Percentiles rank a stretch among this genome's conserved stretches.
phyloP scores from a whole-genome alignment of 2,797 vertebrate species.

The Muscicapa striata region DNA sequence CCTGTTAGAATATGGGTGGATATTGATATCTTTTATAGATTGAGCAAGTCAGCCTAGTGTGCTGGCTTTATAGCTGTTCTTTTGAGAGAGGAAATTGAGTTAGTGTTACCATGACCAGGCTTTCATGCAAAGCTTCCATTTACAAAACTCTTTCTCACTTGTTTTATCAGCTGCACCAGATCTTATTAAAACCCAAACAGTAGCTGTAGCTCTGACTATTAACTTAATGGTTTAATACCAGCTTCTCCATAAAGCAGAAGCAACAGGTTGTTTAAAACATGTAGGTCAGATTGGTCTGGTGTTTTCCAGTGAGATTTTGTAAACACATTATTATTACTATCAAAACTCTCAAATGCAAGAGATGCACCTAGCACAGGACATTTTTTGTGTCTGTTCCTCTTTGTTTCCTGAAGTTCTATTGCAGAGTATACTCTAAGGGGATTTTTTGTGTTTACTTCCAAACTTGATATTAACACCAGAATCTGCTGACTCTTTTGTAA shows the following conservation, averaged over 20 bases:
- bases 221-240: constrained; percentile 49
- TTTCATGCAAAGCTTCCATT: neutral
- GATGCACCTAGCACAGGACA: fast-evolving
- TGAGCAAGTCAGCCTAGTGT: neutral
- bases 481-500: neutral
- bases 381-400: neutral
- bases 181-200: constrained; percentile 28
- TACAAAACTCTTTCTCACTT: neutral
- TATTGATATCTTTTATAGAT: neutral
- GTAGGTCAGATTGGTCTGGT: neutral
- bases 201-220: constrained; percentile 5
- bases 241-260: constrained; percentile 25
- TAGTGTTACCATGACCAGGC: neutral
- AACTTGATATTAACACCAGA: neutral
- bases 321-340: neutral
- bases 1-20: neutral
- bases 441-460: neutral
- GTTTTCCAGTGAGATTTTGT: constrained; percentile 11
- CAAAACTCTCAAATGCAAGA: neutral
- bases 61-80: neutral
- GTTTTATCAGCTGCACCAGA: constrained; percentile 22
- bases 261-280: constrained; percentile 47
- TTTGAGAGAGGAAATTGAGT: neutral
- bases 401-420: neutral
- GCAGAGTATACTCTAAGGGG: neutral